Conservation (phyloP, 2,113 vertebrate genomes). For the Saimiri boliviensis region DNA sequence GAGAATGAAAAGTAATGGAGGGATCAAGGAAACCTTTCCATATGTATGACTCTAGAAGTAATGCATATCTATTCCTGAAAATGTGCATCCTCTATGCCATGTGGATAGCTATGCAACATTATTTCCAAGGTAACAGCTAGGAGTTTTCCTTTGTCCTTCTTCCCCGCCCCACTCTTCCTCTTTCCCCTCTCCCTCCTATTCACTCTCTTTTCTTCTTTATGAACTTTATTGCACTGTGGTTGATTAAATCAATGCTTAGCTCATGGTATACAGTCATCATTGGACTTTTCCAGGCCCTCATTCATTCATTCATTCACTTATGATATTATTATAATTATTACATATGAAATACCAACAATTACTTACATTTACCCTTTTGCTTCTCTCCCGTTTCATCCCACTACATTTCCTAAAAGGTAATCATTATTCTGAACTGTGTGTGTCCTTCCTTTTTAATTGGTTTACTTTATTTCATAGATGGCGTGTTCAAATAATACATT, state of each 20-base stretch:
- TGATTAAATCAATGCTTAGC: neutral
- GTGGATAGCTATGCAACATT: neutral
- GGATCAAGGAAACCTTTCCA: neutral
- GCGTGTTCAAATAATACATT: neutral
- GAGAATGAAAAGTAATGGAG: neutral
- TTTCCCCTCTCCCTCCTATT: neutral
- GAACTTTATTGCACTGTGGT: neutral
- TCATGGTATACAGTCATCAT: neutral
- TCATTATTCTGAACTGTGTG: neutral
- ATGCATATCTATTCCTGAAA: neutral
- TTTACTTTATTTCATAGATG: neutral
- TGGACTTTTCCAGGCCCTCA: neutral
- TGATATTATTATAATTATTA: neutral
- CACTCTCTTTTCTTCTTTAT: neutral
- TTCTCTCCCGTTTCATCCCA: neutral
- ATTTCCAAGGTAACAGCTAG: neutral
- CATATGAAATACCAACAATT: neutral
- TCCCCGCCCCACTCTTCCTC: too few relatives aligned
- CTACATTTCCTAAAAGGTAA: neutral
- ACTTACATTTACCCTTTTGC: neutral
- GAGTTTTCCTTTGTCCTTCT: neutral
- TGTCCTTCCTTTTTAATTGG: neutral
- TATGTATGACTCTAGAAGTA: neutral
- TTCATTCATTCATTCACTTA: neutral
- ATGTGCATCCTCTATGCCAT: neutral